Base-by-base conservation (phyloP, 1,140 invertebrate genomes). In the Drosophila micromelanica region DNA sequence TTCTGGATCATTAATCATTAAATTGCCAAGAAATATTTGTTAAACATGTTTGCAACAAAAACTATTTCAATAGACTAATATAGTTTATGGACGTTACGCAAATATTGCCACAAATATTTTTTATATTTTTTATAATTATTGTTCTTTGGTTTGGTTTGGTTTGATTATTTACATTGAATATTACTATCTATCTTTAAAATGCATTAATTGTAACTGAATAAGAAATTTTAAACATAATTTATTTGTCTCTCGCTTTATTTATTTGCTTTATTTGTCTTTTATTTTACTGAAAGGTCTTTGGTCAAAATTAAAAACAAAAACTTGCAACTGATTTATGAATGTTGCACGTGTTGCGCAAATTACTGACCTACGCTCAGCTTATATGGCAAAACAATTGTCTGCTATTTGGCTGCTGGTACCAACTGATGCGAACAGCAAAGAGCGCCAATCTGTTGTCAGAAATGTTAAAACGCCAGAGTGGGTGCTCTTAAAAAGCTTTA, bases 401-500 rank as follows among this genome's bases (percentile, higher is more conserved):
- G 46, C 20, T 60, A 48, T 48, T 13, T 62, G 46, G 20, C 9
- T 64, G 48, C 30, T 30, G 3, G 32, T 49, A 0, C 3, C 17
- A 13, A 12, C 8, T n/a, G 17, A 20, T 6, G 0, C 5, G 30
- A 37, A 7, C 54, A 48, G 48, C 35, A 38, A 72, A 72, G 69
- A 72, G 69, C 9, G 20, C 3, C 4, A 2, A 5, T 2, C 46
- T 67, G 54, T 59, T 72, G 59, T 48, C 0, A 0, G 0, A 11
- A 55, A 13, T 52, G 49, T 52, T 35, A 52, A 11, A 8, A 1
- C 0, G 9, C 3, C 23, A 57, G 62, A 69, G 57, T 1, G 49
- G 12, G 5, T 1, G 12, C 72, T 76, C 72, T 72, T 72, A 76
- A 71, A 27, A 5, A 0, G 0, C 3, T 23, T 67, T 67, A 76